These are phyloP conservation scores for Patella caerulea DNA, from an alignment of 2,888 invertebrate species.

Conservation along the genomic window DNA sequence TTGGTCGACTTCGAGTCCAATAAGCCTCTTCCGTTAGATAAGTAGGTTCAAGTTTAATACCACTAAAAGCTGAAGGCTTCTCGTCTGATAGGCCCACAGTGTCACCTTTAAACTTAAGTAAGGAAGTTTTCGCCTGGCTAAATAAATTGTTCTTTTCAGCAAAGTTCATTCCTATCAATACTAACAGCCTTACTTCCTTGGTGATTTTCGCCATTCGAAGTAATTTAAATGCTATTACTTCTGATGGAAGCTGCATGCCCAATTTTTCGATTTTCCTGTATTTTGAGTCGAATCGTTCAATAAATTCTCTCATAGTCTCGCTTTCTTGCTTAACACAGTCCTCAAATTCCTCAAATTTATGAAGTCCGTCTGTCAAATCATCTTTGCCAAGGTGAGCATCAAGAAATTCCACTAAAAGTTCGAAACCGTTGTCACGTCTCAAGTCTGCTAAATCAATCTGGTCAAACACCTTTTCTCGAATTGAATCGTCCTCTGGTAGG, in stretches of 20 bases:
- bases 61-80: too few species aligned
- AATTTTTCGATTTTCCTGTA: slow-evolving; percentile 10
- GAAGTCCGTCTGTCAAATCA: background rate
- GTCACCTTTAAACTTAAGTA: slow-evolving; percentile 16
- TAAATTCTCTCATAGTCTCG: background rate
- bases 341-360: slow-evolving; percentile 14
- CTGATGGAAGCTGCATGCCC: background rate
- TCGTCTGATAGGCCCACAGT: background rate
- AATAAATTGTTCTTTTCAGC: background rate
- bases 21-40: slow-evolving; percentile 13
- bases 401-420: background rate
- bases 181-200: slow-evolving; percentile 10
- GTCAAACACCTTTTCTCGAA: slow-evolving; percentile 12
- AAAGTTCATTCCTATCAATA: slow-evolving; percentile 19
- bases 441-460: slow-evolving; percentile 3
- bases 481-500: slow-evolving; percentile 1
- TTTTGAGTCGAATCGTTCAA: background rate
- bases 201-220: background rate
- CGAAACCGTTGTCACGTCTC: background rate
- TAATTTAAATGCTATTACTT: slow-evolving; percentile 10
- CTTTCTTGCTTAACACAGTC: background rate
- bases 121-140: background rate
- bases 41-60: slow-evolving; percentile 13
- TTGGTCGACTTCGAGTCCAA: background rate
- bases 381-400: background rate